Evolutionary conservation across 1,140 invertebrate genomes (phyloP).

Genomic region (Cylas formicarius): DNA sequence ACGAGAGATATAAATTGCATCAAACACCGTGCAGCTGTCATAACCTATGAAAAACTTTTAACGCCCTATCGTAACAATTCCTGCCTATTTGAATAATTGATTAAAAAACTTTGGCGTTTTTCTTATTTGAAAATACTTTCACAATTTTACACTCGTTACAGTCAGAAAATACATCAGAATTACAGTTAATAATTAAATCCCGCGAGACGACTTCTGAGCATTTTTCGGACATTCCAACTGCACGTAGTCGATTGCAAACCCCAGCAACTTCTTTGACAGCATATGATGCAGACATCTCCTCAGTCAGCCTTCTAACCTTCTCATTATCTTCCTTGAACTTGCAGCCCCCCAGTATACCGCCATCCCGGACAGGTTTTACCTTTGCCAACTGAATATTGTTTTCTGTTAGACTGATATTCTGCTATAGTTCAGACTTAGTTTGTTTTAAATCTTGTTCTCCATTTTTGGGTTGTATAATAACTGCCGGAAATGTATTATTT

Average conservation of each 20-base stretch:
- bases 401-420: not conserved
- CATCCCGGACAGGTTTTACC: not conserved
- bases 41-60: constrained; percentile 6
- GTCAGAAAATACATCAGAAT: constrained; percentile 6
- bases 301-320: not conserved
- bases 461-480: constrained; percentile 7
- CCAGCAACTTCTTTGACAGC: not conserved
- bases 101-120: too few species aligned
- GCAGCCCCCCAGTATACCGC: constrained; percentile 1
- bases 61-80: too few species aligned
- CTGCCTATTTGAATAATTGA: too few species aligned
- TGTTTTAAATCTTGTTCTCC: not conserved
- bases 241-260: not conserved
- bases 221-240: constrained; percentile 1
- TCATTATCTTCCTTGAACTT: constrained; percentile 6
- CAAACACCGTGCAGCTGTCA: too few species aligned
- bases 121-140: constrained; percentile 1
- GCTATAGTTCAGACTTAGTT: too few species aligned
- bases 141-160: constrained; percentile 1
- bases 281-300: constrained; percentile 1
- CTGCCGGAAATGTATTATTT: constrained; percentile 1
- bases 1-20: not conserved
- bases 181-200: constrained; percentile 3
- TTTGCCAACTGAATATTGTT: too few species aligned
- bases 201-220: not conserved